Base-by-base conservation (phyloP, 2,888 invertebrate species). In the Electrophaes corylata region DNA sequence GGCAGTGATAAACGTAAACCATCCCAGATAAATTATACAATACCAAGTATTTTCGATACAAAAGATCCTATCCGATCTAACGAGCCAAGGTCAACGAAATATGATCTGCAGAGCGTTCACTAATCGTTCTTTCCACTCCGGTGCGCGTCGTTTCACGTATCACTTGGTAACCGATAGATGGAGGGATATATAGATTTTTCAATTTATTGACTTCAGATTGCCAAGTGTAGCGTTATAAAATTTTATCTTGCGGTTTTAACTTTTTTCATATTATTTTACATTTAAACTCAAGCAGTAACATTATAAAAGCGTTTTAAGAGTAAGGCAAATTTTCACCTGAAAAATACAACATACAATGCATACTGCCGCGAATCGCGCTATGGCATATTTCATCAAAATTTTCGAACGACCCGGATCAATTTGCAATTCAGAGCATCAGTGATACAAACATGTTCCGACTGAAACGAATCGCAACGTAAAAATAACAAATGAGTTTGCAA, bases 121-220 rank as follows among this genome's bases (percentile, higher is more conserved):
- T 87, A 86, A 88, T 88, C 86, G 85, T 77, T 80, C 72, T 79
- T 87, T 85, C 84, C 87, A 75, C 80, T 61, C 75, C 80, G 77
- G 60, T 73, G 84, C 62, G 62, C 78, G 78, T 63, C 79, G 82
- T 78, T 83, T 83, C 83, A 85, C 86, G 84, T 85, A 83, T 83
- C 83, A 74, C 75, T 85, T 78, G 76, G 66, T 75, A 74, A 70
- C 71, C 73, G 74, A 76, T 79, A 76, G 76, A 74, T 73, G 75
- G 60, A 54, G 54, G 53, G 53, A 51, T 56, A 46, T 49, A 59
- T 62, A 62, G 51, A 60, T 70, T 74, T 74, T 71, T 71, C 67
- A 73, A 75, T 73, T 69, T 74, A 73, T 70, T 71, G 62, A 50
- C 26, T 31, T n/a, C 41, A 43, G 10, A 51, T 41, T 5, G 37